Conservation (phyloP, 2,797 vertebrate genomes). For the Taeniopygia guttata region DNA sequence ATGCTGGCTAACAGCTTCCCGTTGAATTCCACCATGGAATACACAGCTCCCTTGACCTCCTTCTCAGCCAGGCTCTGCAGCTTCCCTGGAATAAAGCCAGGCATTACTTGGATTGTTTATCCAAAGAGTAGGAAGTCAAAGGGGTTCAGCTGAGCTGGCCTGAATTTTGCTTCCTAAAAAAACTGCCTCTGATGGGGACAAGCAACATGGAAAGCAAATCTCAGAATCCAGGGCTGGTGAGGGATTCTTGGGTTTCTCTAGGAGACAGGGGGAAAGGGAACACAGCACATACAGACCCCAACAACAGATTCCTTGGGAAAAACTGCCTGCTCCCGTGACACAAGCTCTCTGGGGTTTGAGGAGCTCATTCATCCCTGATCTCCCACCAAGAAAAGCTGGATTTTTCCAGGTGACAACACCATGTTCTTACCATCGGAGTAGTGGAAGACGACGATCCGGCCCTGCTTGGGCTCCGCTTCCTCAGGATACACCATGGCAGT, state of each 20-base stretch:
- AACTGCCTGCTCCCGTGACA: not conserved
- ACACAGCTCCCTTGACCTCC: constrained; percentile 97
- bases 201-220: not conserved
- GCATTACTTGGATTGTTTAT: not conserved
- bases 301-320: not conserved
- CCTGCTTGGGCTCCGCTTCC: constrained; percentile 97
- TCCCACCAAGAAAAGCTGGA: not conserved
- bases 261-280: not conserved
- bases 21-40: constrained; percentile 99
- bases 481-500: constrained; percentile 99
- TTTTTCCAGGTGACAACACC: not conserved
- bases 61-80: constrained; percentile 97
- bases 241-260: not conserved
- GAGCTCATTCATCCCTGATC: not conserved
- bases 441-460: constrained; percentile 97
- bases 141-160: not conserved
- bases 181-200: not conserved
- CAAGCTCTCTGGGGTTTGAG: not conserved
- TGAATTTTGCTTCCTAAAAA: not conserved
- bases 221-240: not conserved
- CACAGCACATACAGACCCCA: not conserved
- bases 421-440: constrained; percentile 89
- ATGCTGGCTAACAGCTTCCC: constrained; percentile 98
- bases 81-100: constrained; percentile 80
- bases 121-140: not conserved